Evolutionary conservation across 2,888 invertebrate genomes (phyloP).

Genomic region (Lasius platythorax): DNA sequence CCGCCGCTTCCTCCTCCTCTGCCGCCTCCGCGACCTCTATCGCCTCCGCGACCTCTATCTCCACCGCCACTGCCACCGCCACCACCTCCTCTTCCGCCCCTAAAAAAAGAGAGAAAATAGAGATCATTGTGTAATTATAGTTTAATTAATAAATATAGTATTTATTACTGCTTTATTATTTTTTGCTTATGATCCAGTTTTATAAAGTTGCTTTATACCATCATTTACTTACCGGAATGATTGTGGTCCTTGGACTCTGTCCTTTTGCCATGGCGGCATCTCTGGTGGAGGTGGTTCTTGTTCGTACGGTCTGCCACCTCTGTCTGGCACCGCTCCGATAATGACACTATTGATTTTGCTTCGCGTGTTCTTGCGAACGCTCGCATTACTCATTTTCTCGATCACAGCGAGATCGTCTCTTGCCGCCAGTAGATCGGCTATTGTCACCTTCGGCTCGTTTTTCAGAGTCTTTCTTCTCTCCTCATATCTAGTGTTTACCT

Average conservation of each 20-base stretch:
- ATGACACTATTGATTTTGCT: slow-evolving; percentile 95
- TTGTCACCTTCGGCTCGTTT: slow-evolving; percentile 89
- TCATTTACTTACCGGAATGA: slow-evolving; percentile 69
- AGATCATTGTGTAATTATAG: slow-evolving; percentile 10
- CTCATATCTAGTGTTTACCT: slow-evolving; percentile 89
- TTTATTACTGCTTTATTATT: background rate
- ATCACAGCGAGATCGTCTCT: slow-evolving; percentile 94
- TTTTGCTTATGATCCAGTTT: background rate
- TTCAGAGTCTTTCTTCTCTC: slow-evolving; percentile 86
- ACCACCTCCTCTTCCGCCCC: slow-evolving; percentile 81
- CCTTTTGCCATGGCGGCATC: slow-evolving; percentile 98
- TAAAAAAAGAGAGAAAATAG: slow-evolving; percentile 44
- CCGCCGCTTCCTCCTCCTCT: slow-evolving; percentile 55
- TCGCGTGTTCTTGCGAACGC: slow-evolving; percentile 94
- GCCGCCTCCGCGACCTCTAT: slow-evolving; percentile 70
- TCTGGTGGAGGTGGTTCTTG: slow-evolving; percentile 97
- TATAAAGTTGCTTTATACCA: background rate
- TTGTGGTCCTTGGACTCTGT: slow-evolving; percentile 86
- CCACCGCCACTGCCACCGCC: slow-evolving; percentile 54
- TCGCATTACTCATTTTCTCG: slow-evolving; percentile 96
- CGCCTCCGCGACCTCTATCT: slow-evolving; percentile 72
- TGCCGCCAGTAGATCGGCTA: slow-evolving; percentile 94
- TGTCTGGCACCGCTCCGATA: slow-evolving; percentile 96
- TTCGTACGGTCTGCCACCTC: slow-evolving; percentile 97
- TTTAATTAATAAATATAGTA: background rate